phyloP scores from a whole-genome alignment of 2,797 vertebrate species.

The Silurus aristotelis region DNA sequence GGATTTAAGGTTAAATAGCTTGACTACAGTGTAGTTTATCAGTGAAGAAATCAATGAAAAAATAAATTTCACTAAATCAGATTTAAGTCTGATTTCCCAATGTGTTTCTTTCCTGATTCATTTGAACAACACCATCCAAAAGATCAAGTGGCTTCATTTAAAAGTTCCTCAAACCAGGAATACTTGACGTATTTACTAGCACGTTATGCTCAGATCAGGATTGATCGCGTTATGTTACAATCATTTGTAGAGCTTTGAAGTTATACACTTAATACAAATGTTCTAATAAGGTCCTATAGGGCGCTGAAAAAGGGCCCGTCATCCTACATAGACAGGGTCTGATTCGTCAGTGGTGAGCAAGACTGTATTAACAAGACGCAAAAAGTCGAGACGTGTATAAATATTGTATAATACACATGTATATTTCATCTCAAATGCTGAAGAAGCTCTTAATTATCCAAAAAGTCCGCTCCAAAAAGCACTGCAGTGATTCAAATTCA shows the following conservation, averaged over 20 bases:
- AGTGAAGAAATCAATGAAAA: not conserved
- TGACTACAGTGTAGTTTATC: not conserved
- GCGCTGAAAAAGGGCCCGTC: not conserved
- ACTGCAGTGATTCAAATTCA: slow-evolving; percentile 31
- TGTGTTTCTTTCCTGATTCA: not conserved
- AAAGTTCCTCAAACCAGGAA: not conserved
- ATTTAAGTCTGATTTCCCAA: not conserved
- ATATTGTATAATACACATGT: slow-evolving; percentile 17
- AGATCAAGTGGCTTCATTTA: not conserved
- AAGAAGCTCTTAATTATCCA: slow-evolving; percentile 42
- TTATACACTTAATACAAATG: not conserved
- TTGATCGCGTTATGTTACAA: not conserved
- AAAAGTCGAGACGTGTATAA: not conserved
- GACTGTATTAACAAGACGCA: not conserved
- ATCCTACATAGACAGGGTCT: not conserved
- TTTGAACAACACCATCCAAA: not conserved
- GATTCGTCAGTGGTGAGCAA: not conserved
- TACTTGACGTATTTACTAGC: not conserved
- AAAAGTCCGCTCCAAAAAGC: not conserved
- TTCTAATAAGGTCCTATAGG: not conserved
- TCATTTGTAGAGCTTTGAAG: not conserved
- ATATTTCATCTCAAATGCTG: slow-evolving; percentile 27
- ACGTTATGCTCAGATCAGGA: not conserved
- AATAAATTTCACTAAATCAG: no score
- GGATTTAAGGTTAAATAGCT: not conserved